These are phyloP conservation scores for Ammodytes dubius DNA, from an alignment of 2,113 vertebrate species.

Conservation along the genomic window DNA sequence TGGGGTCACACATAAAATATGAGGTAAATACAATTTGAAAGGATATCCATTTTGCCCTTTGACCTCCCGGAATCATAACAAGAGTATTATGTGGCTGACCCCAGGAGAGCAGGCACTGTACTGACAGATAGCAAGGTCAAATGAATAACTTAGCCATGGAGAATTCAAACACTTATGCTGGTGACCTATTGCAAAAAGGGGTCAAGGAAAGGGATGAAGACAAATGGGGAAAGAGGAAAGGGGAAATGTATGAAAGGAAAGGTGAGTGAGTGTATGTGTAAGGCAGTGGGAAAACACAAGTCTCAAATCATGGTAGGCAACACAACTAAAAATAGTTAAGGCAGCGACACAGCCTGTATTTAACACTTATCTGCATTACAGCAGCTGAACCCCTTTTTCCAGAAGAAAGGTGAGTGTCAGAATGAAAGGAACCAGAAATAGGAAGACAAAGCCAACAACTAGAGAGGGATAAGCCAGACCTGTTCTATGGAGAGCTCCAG, in stretches of 20 bases:
- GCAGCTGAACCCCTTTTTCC: neutral
- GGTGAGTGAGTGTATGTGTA: constrained; percentile 35
- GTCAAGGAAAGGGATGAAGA: constrained; percentile 23
- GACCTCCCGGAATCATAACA: constrained; percentile 64
- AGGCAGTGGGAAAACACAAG: constrained; percentile 20
- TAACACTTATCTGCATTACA: constrained; percentile 7
- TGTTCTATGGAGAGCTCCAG: constrained; percentile 83
- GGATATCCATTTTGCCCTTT: constrained; percentile 69
- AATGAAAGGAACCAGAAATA: neutral
- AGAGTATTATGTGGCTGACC: constrained; percentile 60
- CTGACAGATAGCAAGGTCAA: constrained; percentile 65
- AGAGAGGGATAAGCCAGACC: constrained; percentile 68
- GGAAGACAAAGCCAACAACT: constrained; percentile 10
- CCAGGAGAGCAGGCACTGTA: constrained; percentile 53
- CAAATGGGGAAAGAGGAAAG: constrained; percentile 12
- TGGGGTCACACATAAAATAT: constrained; percentile 36
- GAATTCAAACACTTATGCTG: constrained; percentile 63
- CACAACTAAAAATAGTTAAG: constrained; percentile 5
- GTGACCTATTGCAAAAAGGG: constrained; percentile 37
- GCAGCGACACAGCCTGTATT: neutral
- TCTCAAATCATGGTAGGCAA: constrained; percentile 5
- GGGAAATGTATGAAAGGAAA: constrained; percentile 24
- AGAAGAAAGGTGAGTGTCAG: constrained; percentile 23
- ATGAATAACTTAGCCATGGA: constrained; percentile 58
- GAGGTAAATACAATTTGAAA: constrained; percentile 52